Evolutionary conservation across 2,797 vertebrate genomes (phyloP).

Genomic region (Psittacula echo): DNA sequence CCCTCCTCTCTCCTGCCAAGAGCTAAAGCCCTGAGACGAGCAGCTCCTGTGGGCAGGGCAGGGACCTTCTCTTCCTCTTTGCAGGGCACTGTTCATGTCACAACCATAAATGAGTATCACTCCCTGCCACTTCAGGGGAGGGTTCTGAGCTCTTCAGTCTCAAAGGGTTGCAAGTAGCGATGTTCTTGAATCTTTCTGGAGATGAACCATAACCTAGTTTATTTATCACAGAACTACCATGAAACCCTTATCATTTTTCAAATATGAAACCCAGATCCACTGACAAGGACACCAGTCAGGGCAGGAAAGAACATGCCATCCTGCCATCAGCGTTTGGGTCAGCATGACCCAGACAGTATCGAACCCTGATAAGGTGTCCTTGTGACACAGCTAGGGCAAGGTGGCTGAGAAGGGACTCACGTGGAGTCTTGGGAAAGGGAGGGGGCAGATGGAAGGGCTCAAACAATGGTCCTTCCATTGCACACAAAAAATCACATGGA

Average conservation of each 20-base stretch:
- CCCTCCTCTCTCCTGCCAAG: background rate
- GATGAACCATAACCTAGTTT: conserved; percentile 9
- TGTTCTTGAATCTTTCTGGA: background rate
- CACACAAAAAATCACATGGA: background rate
- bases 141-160: background rate
- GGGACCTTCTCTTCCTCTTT: background rate
- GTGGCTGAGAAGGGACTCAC: background rate
- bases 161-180: background rate
- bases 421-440: background rate
- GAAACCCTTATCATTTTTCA: conserved; percentile 52
- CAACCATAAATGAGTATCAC: fast-evolving
- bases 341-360: conserved; percentile 1
- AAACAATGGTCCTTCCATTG: background rate
- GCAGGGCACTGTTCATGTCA: background rate
- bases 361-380: conserved; percentile 38
- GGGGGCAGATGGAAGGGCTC: background rate
- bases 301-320: conserved; percentile 25
- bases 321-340: background rate
- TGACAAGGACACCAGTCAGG: conserved; percentile 40
- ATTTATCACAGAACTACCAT: conserved; percentile 24
- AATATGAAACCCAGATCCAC: conserved; percentile 24
- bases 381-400: background rate
- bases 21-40: background rate
- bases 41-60: background rate
- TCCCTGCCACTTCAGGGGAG: background rate